A percentile compares a stretch with the other conserved stretches of the same genome.
These are phyloP conservation scores for Scortum barcoo DNA, from an alignment of 2,113 vertebrate genomes.

Conservation along the genomic window DNA sequence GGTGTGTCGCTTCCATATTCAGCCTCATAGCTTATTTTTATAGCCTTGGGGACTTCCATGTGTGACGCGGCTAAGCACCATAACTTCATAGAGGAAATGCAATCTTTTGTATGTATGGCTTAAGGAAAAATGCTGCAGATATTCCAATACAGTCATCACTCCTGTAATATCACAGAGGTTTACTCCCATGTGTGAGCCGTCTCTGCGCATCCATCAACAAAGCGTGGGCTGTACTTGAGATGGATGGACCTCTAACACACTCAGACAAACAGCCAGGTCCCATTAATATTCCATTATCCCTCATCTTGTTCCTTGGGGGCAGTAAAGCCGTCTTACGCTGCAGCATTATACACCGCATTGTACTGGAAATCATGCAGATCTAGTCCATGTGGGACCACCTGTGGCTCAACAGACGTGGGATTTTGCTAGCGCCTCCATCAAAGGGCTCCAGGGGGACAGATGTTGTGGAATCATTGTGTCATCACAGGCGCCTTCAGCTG, in stretches of 20 bases:
- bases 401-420: not conserved
- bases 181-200: conserved; percentile 8
- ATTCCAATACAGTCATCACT: not conserved
- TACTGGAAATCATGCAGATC: conserved; percentile 1
- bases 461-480: conserved; percentile 9
- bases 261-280: conserved; percentile 36
- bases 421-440: not conserved
- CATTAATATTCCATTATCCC: conserved; percentile 50
- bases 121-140: not conserved
- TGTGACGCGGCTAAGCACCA: not conserved
- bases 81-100: conserved; percentile 9
- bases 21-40: not conserved
- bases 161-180: not conserved
- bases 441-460: not conserved
- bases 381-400: conserved; percentile 16
- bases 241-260: conserved; percentile 29
- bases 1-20: conserved; percentile 3
- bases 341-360: conserved; percentile 4
- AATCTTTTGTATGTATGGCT: not conserved
- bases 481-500: not conserved
- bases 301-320: not conserved
- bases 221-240: conserved; percentile 18
- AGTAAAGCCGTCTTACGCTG: not conserved
- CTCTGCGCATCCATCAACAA: conserved; percentile 28
- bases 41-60: not conserved